A percentile compares a stretch with the other conserved stretches of the same genome.
These are phyloP conservation scores for Magallana angulata DNA, from an alignment of 1,140 invertebrate species.

Conservation along the genomic window DNA sequence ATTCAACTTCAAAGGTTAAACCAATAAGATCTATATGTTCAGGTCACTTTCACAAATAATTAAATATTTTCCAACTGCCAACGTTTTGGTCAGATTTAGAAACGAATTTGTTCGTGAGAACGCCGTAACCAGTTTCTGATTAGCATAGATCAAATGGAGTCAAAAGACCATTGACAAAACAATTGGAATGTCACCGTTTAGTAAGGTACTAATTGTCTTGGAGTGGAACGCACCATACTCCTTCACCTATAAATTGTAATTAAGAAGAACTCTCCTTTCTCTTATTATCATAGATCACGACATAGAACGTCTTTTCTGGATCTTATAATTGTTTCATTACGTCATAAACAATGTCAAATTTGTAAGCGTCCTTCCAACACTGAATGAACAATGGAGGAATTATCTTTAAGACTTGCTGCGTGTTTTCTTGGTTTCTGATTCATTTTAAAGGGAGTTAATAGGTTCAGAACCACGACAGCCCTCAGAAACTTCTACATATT, in stretches of 20 bases:
- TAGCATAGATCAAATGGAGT: not conserved
- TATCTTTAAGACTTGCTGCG: no score
- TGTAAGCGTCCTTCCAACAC: not conserved
- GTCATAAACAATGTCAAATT: slow-evolving; percentile 20
- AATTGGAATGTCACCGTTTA: not conserved
- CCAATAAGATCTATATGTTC: no score
- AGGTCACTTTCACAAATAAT: no score
- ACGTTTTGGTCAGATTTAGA: no score
- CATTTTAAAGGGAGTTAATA: no score
- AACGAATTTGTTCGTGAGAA: no score
- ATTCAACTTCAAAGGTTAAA: no score
- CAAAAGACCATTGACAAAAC: not conserved
- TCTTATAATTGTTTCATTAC: slow-evolving; percentile 11
- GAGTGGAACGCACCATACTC: not conserved
- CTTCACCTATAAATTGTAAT: slow-evolving; percentile 24
- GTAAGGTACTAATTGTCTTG: not conserved
- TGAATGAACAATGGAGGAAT: not conserved
- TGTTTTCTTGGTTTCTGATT: no score
- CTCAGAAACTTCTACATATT: no score
- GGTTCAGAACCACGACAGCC: no score
- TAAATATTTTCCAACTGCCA: no score
- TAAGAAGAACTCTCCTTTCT: not conserved
- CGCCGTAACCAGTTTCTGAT: no score
- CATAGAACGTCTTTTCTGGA: not conserved
- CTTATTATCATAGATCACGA: not conserved